phyloP scores from a whole-genome alignment of 2,888 invertebrate species.

The Scaptomyza tumidula region DNA sequence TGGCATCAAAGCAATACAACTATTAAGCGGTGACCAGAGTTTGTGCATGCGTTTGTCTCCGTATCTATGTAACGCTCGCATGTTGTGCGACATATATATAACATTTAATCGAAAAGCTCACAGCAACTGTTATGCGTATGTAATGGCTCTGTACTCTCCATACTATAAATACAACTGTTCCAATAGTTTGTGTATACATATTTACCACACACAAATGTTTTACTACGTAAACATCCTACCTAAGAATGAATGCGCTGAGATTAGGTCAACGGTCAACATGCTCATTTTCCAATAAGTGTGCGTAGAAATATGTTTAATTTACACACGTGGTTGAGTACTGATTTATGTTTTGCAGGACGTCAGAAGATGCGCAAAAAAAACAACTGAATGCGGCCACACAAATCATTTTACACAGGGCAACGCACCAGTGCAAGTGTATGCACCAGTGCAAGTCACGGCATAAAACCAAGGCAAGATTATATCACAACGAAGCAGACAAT shows the following conservation, averaged over 20 bases:
- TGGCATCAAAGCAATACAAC: constrained; percentile 8
- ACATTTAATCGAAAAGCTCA: constrained; percentile 32
- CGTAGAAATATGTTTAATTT: not conserved
- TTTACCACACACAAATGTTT: constrained; percentile 9
- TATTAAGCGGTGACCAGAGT: constrained; percentile 1
- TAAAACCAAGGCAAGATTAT: constrained; percentile 29
- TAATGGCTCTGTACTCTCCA: not conserved
- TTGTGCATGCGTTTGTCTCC: constrained; percentile 9
- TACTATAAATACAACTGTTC: constrained; percentile 48
- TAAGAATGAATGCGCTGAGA: constrained; percentile 24
- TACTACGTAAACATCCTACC: not conserved
- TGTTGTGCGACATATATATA: constrained; percentile 54
- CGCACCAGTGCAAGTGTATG: constrained; percentile 18
- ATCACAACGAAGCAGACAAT: constrained; percentile 22
- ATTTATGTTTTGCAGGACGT: constrained; percentile 58
- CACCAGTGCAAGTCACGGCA: constrained; percentile 10
- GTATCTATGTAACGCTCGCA: constrained; percentile 30
- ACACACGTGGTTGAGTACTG: constrained; percentile 47
- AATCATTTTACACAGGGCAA: constrained; percentile 57
- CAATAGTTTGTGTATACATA: constrained; percentile 28
- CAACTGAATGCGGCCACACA: constrained; percentile 54
- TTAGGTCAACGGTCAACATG: constrained; percentile 23
- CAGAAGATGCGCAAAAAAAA: constrained; percentile 40
- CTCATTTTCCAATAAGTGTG: not conserved
- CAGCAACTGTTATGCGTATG: constrained; percentile 1